Conservation (phyloP, 2,888 invertebrate species). For the Eristalis pertinax region DNA sequence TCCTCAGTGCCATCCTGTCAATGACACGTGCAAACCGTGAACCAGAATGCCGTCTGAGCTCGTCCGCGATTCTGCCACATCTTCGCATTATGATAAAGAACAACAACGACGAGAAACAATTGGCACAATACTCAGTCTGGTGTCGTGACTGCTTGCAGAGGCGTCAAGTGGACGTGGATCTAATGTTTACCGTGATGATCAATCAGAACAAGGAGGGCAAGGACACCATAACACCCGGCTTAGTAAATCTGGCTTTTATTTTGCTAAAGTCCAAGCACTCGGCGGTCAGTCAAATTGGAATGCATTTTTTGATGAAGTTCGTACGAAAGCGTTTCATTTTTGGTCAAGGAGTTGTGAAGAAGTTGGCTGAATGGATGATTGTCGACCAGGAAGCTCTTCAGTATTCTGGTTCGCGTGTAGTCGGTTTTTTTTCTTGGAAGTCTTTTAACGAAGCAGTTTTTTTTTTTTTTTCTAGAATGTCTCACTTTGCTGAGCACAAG, state of each 20-base stretch:
- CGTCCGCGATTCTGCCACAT: constrained; percentile 77
- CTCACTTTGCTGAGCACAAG: constrained; percentile 78
- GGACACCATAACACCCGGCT: constrained; percentile 81
- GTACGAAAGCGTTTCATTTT: constrained; percentile 83
- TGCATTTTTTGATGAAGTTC: constrained; percentile 84
- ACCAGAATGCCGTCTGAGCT: constrained; percentile 77
- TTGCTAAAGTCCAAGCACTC: constrained; percentile 81
- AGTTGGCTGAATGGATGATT: constrained; percentile 83
- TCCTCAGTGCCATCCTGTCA: constrained; percentile 84
- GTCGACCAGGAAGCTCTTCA: constrained; percentile 83
- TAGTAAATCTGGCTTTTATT: constrained; percentile 82
- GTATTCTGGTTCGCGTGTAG: constrained; percentile 82
- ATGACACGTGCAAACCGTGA: constrained; percentile 80
- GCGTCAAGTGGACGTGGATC: constrained; percentile 76
- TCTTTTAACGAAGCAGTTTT: not conserved
- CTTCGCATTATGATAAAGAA: constrained; percentile 78
- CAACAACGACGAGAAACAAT: constrained; percentile 81
- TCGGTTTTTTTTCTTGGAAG: not conserved
- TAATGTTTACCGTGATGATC: constrained; percentile 78
- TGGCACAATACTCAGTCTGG: constrained; percentile 83
- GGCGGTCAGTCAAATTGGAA: constrained; percentile 81
- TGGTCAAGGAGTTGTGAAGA: constrained; percentile 83
- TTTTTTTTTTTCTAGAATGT: constrained; percentile 76
- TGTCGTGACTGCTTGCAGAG: constrained; percentile 81
- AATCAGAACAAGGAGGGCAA: constrained; percentile 80